phyloP scores from a whole-genome alignment of 2,113 vertebrate species.

The Dromaius novaehollandiae region DNA sequence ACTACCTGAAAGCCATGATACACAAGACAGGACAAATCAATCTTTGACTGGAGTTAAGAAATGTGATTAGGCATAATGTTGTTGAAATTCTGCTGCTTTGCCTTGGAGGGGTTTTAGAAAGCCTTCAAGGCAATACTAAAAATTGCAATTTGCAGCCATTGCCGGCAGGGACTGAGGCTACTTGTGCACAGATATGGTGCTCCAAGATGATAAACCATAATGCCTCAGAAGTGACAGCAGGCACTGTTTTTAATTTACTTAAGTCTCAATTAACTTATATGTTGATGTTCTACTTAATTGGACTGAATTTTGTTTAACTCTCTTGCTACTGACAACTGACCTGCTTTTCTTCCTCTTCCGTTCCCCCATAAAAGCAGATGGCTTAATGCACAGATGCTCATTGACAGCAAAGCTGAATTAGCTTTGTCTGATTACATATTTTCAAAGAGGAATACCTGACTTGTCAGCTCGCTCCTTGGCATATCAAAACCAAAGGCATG shows the following conservation, averaged over 20 bases:
- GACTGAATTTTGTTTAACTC: slow-evolving; percentile 2
- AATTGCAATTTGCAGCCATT: neutral
- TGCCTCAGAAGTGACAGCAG: neutral
- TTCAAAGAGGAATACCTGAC: slow-evolving; percentile 3
- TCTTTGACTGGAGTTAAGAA: neutral
- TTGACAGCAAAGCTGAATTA: slow-evolving; percentile 23
- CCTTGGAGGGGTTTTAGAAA: neutral
- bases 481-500: neutral
- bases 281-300: slow-evolving; percentile 1
- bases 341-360: neutral
- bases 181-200: neutral
- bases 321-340: neutral
- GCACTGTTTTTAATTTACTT: neutral
- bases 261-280: neutral
- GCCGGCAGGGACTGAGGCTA: neutral
- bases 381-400: slow-evolving; percentile 4
- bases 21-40: neutral
- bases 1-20: neutral
- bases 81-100: slow-evolving; percentile 3
- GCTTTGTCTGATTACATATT: slow-evolving; percentile 32
- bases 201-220: neutral
- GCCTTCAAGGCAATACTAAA: neutral
- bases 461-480: neutral
- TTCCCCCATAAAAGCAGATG: slow-evolving; percentile 22
- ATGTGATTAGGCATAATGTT: neutral